Conservation (phyloP, 2,888 invertebrate genomes). For the Orthosia incerta region DNA sequence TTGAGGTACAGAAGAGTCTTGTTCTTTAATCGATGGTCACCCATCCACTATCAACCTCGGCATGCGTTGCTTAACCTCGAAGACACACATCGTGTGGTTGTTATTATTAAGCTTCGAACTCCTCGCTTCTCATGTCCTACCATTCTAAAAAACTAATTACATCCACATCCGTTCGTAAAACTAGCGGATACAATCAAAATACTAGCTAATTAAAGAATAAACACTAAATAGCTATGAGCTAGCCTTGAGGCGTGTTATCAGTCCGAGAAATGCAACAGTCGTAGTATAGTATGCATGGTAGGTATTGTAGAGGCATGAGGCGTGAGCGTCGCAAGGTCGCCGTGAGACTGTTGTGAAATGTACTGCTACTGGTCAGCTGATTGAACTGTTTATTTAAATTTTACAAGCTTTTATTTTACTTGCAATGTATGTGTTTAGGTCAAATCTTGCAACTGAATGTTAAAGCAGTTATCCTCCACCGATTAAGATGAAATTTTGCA, state of each 20-base stretch:
- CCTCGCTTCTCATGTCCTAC: slow-evolving; percentile 7
- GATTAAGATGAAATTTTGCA: too few species aligned
- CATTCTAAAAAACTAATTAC: slow-evolving; percentile 14
- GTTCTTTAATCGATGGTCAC: too few species aligned
- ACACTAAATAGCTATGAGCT: slow-evolving; percentile 32
- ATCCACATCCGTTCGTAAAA: slow-evolving; percentile 18
- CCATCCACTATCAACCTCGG: too few species aligned
- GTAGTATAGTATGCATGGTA: slow-evolving; percentile 28
- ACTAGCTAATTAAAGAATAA: slow-evolving; percentile 57
- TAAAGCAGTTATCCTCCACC: too few species aligned
- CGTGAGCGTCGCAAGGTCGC: slow-evolving; percentile 60
- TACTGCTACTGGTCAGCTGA: slow-evolving; percentile 53
- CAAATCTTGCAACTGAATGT: too few species aligned
- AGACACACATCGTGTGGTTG: too few species aligned
- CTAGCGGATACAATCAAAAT: slow-evolving; percentile 57
- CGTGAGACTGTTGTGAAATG: slow-evolving; percentile 44
- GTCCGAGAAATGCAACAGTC: slow-evolving; percentile 62
- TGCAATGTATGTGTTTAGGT: too few species aligned
- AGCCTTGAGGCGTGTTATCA: slow-evolving; percentile 64
- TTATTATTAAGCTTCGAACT: too few species aligned
- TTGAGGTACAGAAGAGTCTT: too few species aligned
- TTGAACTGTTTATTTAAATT: slow-evolving; percentile 4
- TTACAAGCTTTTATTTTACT: too few species aligned
- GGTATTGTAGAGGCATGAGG: slow-evolving; percentile 50
- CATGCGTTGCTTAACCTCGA: too few species aligned